Base-by-base conservation (phyloP, 2,888 invertebrate species). In the Oscheius sp. region DNA sequence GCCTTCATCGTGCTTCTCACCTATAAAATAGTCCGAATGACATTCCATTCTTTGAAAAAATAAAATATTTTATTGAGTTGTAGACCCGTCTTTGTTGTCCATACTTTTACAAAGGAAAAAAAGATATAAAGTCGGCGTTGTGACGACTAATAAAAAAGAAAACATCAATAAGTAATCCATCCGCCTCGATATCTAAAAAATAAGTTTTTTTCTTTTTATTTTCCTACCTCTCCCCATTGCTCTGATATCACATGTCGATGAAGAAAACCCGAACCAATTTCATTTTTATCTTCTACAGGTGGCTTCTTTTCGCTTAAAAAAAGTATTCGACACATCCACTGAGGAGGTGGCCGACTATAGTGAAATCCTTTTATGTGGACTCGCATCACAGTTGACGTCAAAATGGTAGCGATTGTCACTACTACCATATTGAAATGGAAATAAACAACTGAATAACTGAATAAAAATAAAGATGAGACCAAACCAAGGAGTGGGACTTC, bases 341-440 rank as follows among this genome's bases (percentile, higher is more conserved):
- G 55, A 3, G 77, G 77, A 29, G 77, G 77, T 23, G 65, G 61
- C n/a, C 70, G 55, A n/a, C 72, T 61, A n/a, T 70, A 69, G n/a
- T 72, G 69, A 66, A 74, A 78, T 10, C 78, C 78, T 71, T 73
- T 71, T 17, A 70, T 74, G 67, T 80, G 75, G 5, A 82, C 76
- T 53, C 78, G 53, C 81, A 82, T 79, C 3, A 80, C 79, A 0
- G 78, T 76, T 3, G 80, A 78, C 3, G 82, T 82, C 12, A 79
- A 53, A 31, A 83, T 72, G 4, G 82, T 82, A 1, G 82, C 82
- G 15, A 81, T 66, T 1, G 82, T 80, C 4, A 83, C 76, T 65
- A 80, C 72, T 6, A 83, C 71, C 29, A 82, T 80, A 46, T 81
- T 79, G 55, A 80, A 76, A 52, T 82, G 82, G 70, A 83, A 81